Evolutionary conservation across 2,113 vertebrate species (phyloP), one percentile per base, ranked within the genome.

Genomic region (Tricholaema leucomelas): DNA sequence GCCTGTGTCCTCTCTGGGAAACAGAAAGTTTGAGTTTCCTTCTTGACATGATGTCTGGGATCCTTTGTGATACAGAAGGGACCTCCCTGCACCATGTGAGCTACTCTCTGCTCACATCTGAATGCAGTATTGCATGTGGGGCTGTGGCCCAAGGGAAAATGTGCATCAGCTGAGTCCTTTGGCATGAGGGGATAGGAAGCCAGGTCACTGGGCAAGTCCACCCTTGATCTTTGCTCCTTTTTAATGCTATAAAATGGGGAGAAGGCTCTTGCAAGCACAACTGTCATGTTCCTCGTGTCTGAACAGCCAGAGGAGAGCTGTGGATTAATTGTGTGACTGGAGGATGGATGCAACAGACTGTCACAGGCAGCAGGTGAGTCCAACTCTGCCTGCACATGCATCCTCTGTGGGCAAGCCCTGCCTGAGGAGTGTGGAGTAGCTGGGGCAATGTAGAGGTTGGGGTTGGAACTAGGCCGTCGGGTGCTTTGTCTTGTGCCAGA

Each of bases 1-100:
- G 46, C 31, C 42, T 28, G 13, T 66, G 33, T 30, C 44, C 67
- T 79, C 84, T 61, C 55, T 6, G 3, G 91, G 87, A 87, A 84
- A 46, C 48, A 40, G 19, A 35, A 48, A 52, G 44, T 86, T 85
- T 69, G 79, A 91, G 44, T 81, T 93, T 92, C 74, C 84, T 90
- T 82, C 80, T 88, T 93, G 74, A 31, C 2, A 0, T 8, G 33
- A 56, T 71, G 80, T 28, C 48, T 71, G 56, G 81, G 38, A 84
- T 91, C 87, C 56, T 83, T 70, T 88, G 81, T 0, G 0, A 74
- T 91, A 56, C 84, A 88, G 81, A 71, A 86, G 52, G 84, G 81
- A 46, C 77, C 73, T 96, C 77, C 52, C 73, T 59, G 36, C 60
- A 3, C 74, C 1, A 4, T 92, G 84, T 84, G 90, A 93, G 84